These are phyloP conservation scores for Epinephelus lanceolatus DNA, from an alignment of 2,113 vertebrate genomes.

Conservation along the genomic window DNA sequence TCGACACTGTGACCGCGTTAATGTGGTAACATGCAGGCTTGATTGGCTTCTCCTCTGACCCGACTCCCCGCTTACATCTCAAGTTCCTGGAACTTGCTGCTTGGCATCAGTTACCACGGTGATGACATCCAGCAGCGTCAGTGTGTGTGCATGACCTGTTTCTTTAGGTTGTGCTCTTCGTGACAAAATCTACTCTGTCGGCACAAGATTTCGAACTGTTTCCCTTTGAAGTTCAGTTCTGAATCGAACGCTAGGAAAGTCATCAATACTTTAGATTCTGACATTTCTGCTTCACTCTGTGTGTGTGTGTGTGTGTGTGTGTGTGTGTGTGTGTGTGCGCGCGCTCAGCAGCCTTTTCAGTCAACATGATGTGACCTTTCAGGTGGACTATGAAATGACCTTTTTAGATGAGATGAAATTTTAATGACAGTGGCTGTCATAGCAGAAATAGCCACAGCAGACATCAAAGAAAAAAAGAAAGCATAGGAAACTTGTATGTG, in stretches of 20 bases:
- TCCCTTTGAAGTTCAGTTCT: background rate
- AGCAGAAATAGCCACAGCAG: background rate
- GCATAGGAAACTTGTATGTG: background rate
- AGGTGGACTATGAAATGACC: slow-evolving; percentile 13
- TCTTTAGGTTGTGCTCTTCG: background rate
- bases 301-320: background rate
- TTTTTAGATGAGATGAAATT: slow-evolving; percentile 50
- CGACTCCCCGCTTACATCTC: slow-evolving; percentile 55
- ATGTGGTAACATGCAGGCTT: background rate
- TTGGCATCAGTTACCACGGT: slow-evolving; percentile 66
- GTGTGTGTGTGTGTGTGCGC: slow-evolving; percentile 1
- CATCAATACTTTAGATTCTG: slow-evolving; percentile 3
- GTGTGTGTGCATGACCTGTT: slow-evolving; percentile 7
- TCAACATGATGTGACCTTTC: slow-evolving; percentile 28
- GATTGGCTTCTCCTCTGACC: slow-evolving; percentile 28
- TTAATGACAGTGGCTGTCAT: slow-evolving; percentile 38
- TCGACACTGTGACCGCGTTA: background rate
- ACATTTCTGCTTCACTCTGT: background rate
- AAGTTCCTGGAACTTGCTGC: slow-evolving; percentile 65
- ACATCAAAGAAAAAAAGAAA: background rate
- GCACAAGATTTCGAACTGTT: background rate
- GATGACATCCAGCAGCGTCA: slow-evolving; percentile 53
- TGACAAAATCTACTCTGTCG: background rate
- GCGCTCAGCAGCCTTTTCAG: background rate
- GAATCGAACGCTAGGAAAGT: background rate